A percentile compares a stretch with the other conserved stretches of the same genome.
Conservation (phyloP, 2,113 vertebrate genomes). For the Scomber scombrus region DNA sequence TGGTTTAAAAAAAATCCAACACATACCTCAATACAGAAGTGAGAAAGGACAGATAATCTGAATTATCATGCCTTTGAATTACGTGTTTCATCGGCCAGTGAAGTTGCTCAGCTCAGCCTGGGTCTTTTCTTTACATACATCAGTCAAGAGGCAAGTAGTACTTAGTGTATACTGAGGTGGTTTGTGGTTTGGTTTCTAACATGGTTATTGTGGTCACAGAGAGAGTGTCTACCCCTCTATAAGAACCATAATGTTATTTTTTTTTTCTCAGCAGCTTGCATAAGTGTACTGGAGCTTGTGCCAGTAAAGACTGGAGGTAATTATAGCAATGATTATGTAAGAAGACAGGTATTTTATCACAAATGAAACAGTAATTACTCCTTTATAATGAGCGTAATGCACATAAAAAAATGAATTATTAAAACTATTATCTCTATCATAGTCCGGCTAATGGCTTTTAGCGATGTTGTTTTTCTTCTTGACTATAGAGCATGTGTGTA, state of each 20-base stretch:
- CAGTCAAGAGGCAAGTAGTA: constrained; percentile 36
- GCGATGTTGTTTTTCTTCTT: neutral
- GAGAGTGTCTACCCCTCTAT: constrained; percentile 38
- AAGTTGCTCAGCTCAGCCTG: neutral
- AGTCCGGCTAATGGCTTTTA: neutral
- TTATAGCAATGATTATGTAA: constrained; percentile 45
- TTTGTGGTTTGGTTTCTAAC: constrained; percentile 76
- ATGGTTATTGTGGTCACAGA: constrained; percentile 67
- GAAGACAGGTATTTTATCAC: constrained; percentile 34
- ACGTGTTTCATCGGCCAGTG: constrained; percentile 6
- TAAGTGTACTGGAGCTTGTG: constrained; percentile 14
- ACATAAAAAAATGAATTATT: constrained; percentile 13
- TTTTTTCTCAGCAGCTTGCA: constrained; percentile 27
- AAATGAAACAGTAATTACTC: constrained; percentile 29
- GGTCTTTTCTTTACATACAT: constrained; percentile 34
- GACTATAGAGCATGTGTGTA: neutral
- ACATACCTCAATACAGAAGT: neutral
- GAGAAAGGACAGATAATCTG: too few relatives aligned
- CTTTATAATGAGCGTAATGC: constrained; percentile 14
- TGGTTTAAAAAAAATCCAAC: neutral
- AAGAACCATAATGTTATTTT: constrained; percentile 40
- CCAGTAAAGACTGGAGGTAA: constrained; percentile 38
- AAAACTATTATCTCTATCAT: neutral
- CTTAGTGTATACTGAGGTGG: constrained; percentile 62
- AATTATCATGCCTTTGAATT: neutral